phyloP scores from a whole-genome alignment of 2,797 vertebrate species.

The Clamator glandarius region DNA sequence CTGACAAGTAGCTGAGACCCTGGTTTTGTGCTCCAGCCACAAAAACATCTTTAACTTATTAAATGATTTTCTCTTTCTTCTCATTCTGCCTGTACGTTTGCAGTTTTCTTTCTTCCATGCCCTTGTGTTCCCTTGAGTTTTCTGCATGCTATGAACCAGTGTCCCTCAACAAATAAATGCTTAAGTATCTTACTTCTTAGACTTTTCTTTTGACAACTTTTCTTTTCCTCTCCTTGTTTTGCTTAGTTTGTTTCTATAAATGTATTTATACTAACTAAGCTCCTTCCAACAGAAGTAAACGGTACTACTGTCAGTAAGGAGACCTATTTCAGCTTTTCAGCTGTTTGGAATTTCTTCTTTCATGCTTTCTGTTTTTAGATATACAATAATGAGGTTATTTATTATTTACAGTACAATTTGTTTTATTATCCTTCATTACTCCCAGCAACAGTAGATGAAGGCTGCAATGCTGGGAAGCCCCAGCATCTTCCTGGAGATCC shows the following conservation, averaged over 20 bases:
- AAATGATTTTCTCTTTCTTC: not conserved
- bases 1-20: not conserved
- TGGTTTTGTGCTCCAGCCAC: conserved; percentile 1
- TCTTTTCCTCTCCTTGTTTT: not conserved
- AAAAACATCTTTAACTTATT: conserved; percentile 46
- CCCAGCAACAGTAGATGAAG: not conserved
- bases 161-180: not conserved
- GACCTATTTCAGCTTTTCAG: conserved; percentile 1
- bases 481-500: conserved; percentile 60
- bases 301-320: not conserved
- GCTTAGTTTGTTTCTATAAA: not conserved
- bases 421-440: conserved; percentile 45
- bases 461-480: conserved; percentile 59
- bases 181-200: not conserved
- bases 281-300: not conserved
- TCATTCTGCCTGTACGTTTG: not conserved
- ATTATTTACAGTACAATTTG: conserved; percentile 54
- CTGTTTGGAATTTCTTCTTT: not conserved
- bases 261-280: not conserved
- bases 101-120: not conserved
- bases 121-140: not conserved
- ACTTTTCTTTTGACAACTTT: not conserved
- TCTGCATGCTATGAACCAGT: not conserved
- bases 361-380: conserved; percentile 29
- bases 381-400: conserved; percentile 22